Percentiles rank a stretch among this genome's conserved stretches.
Evolutionary conservation across 2,797 vertebrate genomes (phyloP).

Genomic region (Hirundo rustica): DNA sequence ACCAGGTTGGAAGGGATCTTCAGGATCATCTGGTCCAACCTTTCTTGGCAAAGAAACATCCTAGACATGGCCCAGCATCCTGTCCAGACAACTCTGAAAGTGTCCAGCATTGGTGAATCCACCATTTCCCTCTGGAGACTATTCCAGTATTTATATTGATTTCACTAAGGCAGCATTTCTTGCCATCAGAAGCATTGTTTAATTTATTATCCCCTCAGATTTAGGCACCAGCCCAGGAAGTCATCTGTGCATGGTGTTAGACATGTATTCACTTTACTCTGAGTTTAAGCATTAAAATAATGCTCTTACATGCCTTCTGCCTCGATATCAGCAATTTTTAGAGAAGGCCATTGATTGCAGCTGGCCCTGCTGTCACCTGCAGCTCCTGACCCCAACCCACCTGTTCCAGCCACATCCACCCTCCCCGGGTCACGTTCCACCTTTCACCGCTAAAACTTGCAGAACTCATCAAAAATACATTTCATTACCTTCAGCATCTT

Average conservation of each 20-base stretch:
- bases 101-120: background rate
- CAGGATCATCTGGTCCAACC: background rate
- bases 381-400: background rate
- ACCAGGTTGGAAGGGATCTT: background rate
- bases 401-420: background rate
- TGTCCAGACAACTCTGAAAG: background rate
- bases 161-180: background rate
- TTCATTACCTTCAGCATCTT: background rate
- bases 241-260: background rate
- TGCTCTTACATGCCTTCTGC: background rate
- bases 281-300: constrained; percentile 2
- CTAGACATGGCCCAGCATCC: background rate
- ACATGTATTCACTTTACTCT: background rate
- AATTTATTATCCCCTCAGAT: background rate
- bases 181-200: background rate
- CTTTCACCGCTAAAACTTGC: accelerated
- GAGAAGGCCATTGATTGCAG: background rate
- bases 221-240: background rate
- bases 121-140: background rate
- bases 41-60: background rate
- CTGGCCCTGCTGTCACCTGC: background rate
- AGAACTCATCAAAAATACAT: background rate
- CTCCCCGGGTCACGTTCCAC: accelerated
- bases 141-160: background rate
- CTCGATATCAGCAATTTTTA: constrained; percentile 13